Conservation (phyloP, 2,888 invertebrate genomes). For the Galerucella nymphaeae region DNA sequence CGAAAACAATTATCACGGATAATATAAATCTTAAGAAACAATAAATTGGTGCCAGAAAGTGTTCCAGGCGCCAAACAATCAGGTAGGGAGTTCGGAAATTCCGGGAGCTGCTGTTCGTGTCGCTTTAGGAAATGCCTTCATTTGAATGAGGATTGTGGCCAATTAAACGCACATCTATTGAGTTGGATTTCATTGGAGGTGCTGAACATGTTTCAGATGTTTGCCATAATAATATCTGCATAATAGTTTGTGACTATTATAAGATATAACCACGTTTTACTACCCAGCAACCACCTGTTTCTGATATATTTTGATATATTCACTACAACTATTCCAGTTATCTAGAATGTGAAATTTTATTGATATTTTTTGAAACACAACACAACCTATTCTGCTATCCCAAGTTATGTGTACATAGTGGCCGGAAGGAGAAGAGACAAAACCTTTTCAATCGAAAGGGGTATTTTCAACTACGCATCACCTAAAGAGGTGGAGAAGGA, state of each 20-base stretch:
- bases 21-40: slow-evolving; percentile 50
- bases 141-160: slow-evolving; percentile 41
- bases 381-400: no score
- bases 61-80: slow-evolving; percentile 42
- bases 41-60: slow-evolving; percentile 48
- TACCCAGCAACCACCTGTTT: neutral
- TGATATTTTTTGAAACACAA: no score
- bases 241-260: neutral
- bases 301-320: neutral
- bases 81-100: slow-evolving; percentile 43
- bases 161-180: slow-evolving; percentile 39
- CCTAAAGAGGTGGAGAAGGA: no score
- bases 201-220: slow-evolving; percentile 14
- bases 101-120: slow-evolving; percentile 23
- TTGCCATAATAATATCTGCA: slow-evolving; percentile 15
- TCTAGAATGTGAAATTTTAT: no score
- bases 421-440: no score
- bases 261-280: neutral
- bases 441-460: no score
- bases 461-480: no score
- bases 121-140: slow-evolving; percentile 31
- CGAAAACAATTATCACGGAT: slow-evolving; percentile 52
- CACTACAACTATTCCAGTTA: no score
- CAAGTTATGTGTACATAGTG: no score
- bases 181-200: slow-evolving; percentile 32